Conservation (phyloP, 2,888 invertebrate species). For the Melanostoma scalare region DNA sequence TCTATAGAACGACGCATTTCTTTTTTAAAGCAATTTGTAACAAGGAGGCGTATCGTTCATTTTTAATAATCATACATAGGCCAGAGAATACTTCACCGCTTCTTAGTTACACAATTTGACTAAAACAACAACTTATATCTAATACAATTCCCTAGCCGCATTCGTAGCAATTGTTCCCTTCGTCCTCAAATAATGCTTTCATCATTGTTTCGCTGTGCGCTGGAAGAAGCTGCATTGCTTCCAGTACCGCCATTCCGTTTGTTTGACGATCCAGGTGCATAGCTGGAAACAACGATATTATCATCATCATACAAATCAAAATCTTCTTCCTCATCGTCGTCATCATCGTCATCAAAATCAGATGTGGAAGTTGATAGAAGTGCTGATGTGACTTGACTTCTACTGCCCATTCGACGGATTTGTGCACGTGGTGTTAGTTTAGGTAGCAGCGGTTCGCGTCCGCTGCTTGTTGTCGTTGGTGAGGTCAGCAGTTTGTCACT, state of each 20-base stretch:
- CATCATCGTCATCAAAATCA: constrained; percentile 80
- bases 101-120: constrained; percentile 36
- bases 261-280: constrained; percentile 60
- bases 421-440: constrained; percentile 85
- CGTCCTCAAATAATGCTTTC: constrained; percentile 82
- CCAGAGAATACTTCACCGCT: constrained; percentile 34
- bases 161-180: constrained; percentile 76
- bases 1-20: no score
- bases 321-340: constrained; percentile 79
- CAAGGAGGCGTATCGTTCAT: background rate
- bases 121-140: constrained; percentile 74
- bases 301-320: constrained; percentile 82
- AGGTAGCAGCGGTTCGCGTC: constrained; percentile 84
- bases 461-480: constrained; percentile 74
- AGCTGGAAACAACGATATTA: constrained; percentile 81
- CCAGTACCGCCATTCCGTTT: constrained; percentile 64
- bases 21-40: no score
- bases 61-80: background rate
- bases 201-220: constrained; percentile 79
- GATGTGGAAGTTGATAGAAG: constrained; percentile 86
- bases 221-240: constrained; percentile 76
- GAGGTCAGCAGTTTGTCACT: constrained; percentile 74
- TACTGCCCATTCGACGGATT: constrained; percentile 84
- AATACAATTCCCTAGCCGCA: constrained; percentile 74
- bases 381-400: constrained; percentile 83